Evolutionary conservation across 2,888 invertebrate genomes (phyloP).

Genomic region (Apodemia duryi): DNA sequence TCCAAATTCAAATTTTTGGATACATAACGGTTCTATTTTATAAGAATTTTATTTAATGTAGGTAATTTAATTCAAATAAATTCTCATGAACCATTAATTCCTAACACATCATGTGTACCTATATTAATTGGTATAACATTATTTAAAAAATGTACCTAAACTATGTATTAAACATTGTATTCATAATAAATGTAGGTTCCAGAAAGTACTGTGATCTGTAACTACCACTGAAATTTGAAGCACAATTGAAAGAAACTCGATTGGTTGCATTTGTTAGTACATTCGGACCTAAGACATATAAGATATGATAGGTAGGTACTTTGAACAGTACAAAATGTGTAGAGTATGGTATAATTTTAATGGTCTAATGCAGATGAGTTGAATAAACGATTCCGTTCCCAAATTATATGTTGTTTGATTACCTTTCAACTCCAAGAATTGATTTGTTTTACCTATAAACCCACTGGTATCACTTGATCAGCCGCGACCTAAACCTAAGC

Average conservation of each 20-base stretch:
- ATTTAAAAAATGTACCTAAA: slow-evolving; percentile 38
- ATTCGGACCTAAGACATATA: slow-evolving; percentile 62
- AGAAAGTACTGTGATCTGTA: slow-evolving; percentile 69
- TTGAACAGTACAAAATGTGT: slow-evolving; percentile 74
- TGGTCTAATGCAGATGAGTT: slow-evolving; percentile 75
- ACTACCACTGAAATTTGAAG: slow-evolving; percentile 55
- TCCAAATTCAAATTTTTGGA: not conserved
- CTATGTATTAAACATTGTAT: slow-evolving; percentile 44
- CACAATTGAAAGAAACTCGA: slow-evolving; percentile 41
- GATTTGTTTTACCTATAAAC: not conserved
- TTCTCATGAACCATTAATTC: slow-evolving; percentile 13
- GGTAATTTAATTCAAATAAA: slow-evolving; percentile 4
- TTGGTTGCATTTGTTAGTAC: slow-evolving; percentile 64
- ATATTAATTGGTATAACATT: slow-evolving; percentile 37
- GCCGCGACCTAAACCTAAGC: no score
- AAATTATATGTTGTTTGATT: slow-evolving; percentile 57
- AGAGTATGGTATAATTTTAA: slow-evolving; percentile 73
- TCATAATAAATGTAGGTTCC: slow-evolving; percentile 56
- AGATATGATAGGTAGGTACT: slow-evolving; percentile 74
- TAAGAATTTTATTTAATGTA: slow-evolving; percentile 1
- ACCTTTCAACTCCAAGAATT: slow-evolving; percentile 16
- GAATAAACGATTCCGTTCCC: slow-evolving; percentile 78
- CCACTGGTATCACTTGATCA: no score
- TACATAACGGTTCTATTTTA: not conserved
- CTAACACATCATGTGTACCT: slow-evolving; percentile 18